Conservation (phyloP, 2,797 vertebrate species). For the Stomatorhinus walkeri region DNA sequence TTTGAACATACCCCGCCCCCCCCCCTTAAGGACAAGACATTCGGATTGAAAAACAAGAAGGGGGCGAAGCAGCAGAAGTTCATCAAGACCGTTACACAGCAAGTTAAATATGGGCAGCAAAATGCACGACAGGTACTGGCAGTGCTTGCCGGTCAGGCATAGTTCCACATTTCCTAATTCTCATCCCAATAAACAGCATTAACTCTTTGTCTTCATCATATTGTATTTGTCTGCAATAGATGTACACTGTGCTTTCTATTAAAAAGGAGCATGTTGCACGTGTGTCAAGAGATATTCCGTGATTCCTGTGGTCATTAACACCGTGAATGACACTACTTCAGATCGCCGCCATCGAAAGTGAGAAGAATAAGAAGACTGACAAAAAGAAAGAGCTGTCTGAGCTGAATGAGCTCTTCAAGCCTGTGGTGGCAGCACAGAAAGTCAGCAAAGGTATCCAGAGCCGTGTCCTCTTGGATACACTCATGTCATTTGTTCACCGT, state of each 20-base stretch:
- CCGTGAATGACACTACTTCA: slow-evolving; percentile 31
- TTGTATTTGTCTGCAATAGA: neutral
- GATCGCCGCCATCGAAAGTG: slow-evolving; percentile 62
- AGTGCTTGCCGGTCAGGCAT: neutral
- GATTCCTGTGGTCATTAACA: neutral
- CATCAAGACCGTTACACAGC: slow-evolving; percentile 93
- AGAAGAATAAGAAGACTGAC: slow-evolving; percentile 83
- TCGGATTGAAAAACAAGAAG: slow-evolving; percentile 97
- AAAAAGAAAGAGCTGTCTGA: slow-evolving; percentile 95
- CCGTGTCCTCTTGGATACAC: neutral
- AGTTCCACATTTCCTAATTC: neutral
- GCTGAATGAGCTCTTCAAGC: slow-evolving; percentile 95
- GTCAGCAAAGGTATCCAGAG: slow-evolving; percentile 82
- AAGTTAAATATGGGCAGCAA: slow-evolving; percentile 77
- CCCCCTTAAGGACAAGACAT: slow-evolving; percentile 82
- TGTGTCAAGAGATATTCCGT: neutral
- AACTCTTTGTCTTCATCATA: neutral
- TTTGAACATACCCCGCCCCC: no score
- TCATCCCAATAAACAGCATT: neutral
- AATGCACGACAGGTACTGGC: slow-evolving; percentile 43
- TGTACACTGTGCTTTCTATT: neutral
- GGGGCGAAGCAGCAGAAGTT: slow-evolving; percentile 97
- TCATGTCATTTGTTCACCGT: neutral
- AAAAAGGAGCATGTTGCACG: neutral
- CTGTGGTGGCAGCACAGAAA: slow-evolving; percentile 90